phyloP scores from a whole-genome alignment of 2,888 invertebrate species.

The Ophioninae sp. region DNA sequence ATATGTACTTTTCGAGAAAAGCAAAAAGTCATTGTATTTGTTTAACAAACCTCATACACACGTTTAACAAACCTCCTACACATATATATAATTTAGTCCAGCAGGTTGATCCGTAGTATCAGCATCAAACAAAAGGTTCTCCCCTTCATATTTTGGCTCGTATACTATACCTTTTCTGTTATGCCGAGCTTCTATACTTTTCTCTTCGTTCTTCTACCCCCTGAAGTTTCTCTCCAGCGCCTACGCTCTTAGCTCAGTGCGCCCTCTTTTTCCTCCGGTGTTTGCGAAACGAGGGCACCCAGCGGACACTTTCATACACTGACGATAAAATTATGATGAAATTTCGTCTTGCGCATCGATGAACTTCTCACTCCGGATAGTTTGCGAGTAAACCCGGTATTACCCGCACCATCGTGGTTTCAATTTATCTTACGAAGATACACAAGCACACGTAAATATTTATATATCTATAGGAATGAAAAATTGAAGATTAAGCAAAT shows the following conservation, averaged over 20 bases:
- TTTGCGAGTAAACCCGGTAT: constrained; percentile 25
- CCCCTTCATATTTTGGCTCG: constrained; percentile 20
- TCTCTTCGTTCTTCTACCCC: constrained; percentile 1
- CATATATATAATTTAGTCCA: constrained; percentile 18
- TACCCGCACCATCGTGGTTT: constrained; percentile 16
- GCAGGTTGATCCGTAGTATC: constrained; percentile 36
- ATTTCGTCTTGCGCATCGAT: constrained; percentile 58
- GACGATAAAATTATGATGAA: constrained; percentile 60
- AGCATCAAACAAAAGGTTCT: constrained; percentile 35
- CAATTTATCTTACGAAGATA: constrained; percentile 14
- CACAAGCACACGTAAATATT: background rate
- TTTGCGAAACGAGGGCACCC: constrained; percentile 45
- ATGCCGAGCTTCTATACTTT: constrained; percentile 29
- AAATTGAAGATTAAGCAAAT: constrained; percentile 22
- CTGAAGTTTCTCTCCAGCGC: constrained; percentile 18
- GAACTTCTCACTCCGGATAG: constrained; percentile 52
- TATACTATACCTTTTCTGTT: constrained; percentile 17
- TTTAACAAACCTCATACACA: too few relatives aligned
- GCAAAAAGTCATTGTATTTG: too few relatives aligned
- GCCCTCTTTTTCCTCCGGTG: constrained; percentile 29
- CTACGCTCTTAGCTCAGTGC: constrained; percentile 13
- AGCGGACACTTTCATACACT: constrained; percentile 11
- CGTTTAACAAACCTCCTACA: too few relatives aligned
- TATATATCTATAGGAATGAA: constrained; percentile 20
- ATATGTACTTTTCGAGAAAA: too few relatives aligned